Conservation (phyloP, 1,140 invertebrate species). For the Cataglyphis hispanica region DNA sequence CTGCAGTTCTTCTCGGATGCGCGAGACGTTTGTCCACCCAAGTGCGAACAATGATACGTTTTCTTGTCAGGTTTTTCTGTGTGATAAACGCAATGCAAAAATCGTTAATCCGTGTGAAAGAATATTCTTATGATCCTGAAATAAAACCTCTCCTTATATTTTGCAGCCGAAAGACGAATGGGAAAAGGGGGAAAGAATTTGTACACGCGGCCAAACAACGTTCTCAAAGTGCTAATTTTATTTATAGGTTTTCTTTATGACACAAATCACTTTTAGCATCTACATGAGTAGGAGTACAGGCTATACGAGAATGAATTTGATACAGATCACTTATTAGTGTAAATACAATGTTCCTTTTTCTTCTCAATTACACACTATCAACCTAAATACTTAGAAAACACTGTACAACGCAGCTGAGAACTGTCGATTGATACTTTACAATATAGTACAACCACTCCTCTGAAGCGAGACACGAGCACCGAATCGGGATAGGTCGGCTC, state of each 20-base stretch:
- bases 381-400: slow-evolving; percentile 87
- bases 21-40: slow-evolving; percentile 60
- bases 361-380: slow-evolving; percentile 86
- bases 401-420: slow-evolving; percentile 86
- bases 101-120: background rate
- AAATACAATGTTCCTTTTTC: slow-evolving; percentile 84
- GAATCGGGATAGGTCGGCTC: slow-evolving; percentile 54
- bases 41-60: slow-evolving; percentile 58
- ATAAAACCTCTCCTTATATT: background rate
- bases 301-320: slow-evolving; percentile 87
- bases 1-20: slow-evolving; percentile 78
- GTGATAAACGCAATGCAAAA: background rate
- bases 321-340: slow-evolving; percentile 87
- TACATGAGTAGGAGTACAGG: slow-evolving; percentile 86
- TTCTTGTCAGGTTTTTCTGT: background rate
- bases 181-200: slow-evolving; percentile 15
- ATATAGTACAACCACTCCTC: slow-evolving; percentile 85
- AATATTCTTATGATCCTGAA: background rate
- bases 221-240: slow-evolving; percentile 87
- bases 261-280: slow-evolving; percentile 87
- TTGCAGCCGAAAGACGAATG: background rate
- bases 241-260: slow-evolving; percentile 86
- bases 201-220: slow-evolving; percentile 75
- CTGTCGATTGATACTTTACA: slow-evolving; percentile 86
- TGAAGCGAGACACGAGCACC: slow-evolving; percentile 78